A percentile compares a stretch with the other conserved stretches of the same genome.
Conservation (phyloP, 2,888 invertebrate species). For the Andrena marginata region DNA sequence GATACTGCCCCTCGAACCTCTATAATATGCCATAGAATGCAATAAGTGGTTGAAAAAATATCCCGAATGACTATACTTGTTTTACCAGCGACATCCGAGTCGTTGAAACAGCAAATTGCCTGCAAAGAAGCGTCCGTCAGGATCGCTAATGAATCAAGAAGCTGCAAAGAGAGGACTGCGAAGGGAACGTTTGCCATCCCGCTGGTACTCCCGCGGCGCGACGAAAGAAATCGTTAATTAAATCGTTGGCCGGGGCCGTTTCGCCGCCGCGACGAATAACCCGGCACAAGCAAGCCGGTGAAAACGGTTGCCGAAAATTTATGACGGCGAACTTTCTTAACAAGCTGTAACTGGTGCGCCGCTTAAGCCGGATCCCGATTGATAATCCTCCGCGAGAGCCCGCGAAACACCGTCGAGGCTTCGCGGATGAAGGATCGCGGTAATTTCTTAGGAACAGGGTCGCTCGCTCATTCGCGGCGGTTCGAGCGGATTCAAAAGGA, state of each 20-base stretch:
- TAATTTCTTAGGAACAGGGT: conserved; percentile 60
- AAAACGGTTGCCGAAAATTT: conserved; percentile 65
- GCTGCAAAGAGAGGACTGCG: conserved; percentile 17
- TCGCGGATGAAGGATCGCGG: conserved; percentile 61
- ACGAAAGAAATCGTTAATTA: conserved; percentile 70
- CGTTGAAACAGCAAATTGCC: not conserved
- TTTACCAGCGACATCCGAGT: not conserved
- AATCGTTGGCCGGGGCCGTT: conserved; percentile 56
- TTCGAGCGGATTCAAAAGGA: conserved; percentile 50
- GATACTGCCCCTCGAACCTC: too few species aligned
- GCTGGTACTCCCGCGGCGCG: conserved; percentile 40
- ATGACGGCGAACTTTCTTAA: conserved; percentile 69
- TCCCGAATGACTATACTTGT: not conserved
- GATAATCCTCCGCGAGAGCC: conserved; percentile 62
- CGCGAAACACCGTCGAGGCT: conserved; percentile 31
- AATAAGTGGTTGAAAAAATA: not conserved
- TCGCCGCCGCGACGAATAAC: conserved; percentile 45
- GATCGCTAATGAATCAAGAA: conserved; percentile 14
- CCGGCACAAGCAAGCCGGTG: conserved; percentile 42
- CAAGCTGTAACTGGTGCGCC: conserved; percentile 67
- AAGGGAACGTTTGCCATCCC: conserved; percentile 15
- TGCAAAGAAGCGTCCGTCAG: not conserved
- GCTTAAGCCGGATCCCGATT: conserved; percentile 65
- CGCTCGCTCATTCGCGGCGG: conserved; percentile 60
- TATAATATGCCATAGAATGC: not conserved